Evolutionary conservation across 2,888 invertebrate genomes (phyloP).

Genomic region (Conops quadrifasciatus): DNA sequence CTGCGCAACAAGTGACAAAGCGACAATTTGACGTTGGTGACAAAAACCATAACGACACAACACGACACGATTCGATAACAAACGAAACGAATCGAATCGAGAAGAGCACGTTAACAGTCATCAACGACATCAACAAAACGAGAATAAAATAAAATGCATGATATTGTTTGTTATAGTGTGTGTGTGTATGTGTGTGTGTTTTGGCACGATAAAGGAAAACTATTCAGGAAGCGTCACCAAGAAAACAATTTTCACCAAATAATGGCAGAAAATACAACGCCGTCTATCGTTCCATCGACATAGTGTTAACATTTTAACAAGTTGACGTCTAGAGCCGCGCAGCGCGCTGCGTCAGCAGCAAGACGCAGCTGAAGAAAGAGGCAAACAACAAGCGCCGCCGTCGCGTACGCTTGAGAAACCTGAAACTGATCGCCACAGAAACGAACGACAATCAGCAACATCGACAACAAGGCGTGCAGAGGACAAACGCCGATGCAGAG

Average conservation of each 20-base stretch:
- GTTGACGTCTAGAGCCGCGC: slow-evolving; percentile 9
- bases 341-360: not conserved
- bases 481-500: not conserved
- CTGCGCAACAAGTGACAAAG: slow-evolving; percentile 20
- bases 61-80: not conserved
- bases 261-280: slow-evolving; percentile 21
- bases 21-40: slow-evolving; percentile 34
- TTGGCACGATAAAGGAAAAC: not conserved
- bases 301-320: slow-evolving; percentile 36
- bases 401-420: not conserved
- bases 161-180: no score
- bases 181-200: no score
- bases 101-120: slow-evolving; percentile 29
- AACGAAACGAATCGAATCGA: slow-evolving; percentile 29
- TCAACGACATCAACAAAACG: slow-evolving; percentile 3
- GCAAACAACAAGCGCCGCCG: not conserved
- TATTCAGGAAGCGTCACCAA: slow-evolving; percentile 25
- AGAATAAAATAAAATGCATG: no score
- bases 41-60: slow-evolving; percentile 36
- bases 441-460: not conserved
- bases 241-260: slow-evolving; percentile 30
- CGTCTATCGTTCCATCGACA: slow-evolving; percentile 31
- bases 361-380: not conserved
- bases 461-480: not conserved
- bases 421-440: no score